Conservation (phyloP, 1,140 invertebrate genomes). For the Musca domestica region DNA sequence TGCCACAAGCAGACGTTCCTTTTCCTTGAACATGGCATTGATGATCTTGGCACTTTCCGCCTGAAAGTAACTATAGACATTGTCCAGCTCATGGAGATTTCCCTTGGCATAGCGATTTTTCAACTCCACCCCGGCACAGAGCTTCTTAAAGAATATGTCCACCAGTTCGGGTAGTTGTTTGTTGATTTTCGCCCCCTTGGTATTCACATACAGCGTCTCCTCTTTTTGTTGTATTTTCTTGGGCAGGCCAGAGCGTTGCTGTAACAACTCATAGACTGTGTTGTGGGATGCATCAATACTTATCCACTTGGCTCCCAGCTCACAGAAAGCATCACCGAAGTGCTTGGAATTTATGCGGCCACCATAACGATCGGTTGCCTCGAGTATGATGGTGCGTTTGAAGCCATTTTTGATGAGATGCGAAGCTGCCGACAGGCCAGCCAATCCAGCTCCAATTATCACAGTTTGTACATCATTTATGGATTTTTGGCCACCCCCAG, state of each 20-base stretch:
- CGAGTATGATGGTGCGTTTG: conserved; percentile 66
- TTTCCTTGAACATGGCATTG: conserved; percentile 30
- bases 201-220: conserved; percentile 14
- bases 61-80: conserved; percentile 45
- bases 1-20: conserved; percentile 35
- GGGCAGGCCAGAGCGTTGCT: conserved; percentile 35
- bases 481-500: neutral
- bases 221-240: conserved; percentile 36
- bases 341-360: conserved; percentile 73
- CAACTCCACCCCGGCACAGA: conserved; percentile 40
- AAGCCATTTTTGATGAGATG: conserved; percentile 68
- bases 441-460: conserved; percentile 74
- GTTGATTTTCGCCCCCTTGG: conserved; percentile 13
- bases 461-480: conserved; percentile 61
- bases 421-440: conserved; percentile 72
- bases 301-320: conserved; percentile 64
- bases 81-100: conserved; percentile 40
- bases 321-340: conserved; percentile 69
- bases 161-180: conserved; percentile 37
- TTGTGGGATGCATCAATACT: conserved; percentile 41
- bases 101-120: conserved; percentile 34
- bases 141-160: conserved; percentile 39
- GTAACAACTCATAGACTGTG: conserved; percentile 43
- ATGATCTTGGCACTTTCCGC: conserved; percentile 41
- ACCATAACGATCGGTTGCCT: conserved; percentile 74